Conservation (phyloP, 2,797 vertebrate species). For the Cossypha polioptera region DNA sequence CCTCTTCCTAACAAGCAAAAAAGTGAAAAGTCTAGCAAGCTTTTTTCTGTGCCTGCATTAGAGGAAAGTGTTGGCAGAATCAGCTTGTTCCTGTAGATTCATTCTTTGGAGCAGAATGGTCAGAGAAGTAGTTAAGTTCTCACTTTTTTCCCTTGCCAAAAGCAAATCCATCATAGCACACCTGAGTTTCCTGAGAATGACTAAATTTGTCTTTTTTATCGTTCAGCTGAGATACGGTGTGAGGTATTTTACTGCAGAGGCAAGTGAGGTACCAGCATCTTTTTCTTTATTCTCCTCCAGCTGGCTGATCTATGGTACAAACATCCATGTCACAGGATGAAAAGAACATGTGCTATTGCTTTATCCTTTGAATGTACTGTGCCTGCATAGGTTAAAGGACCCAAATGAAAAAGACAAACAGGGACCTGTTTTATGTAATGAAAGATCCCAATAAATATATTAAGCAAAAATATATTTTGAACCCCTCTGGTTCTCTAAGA, state of each 20-base stretch:
- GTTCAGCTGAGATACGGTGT: not conserved
- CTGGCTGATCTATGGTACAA: constrained; percentile 9
- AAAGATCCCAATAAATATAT: constrained; percentile 6
- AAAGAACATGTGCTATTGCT: constrained; percentile 25
- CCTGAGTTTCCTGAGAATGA: constrained; percentile 11
- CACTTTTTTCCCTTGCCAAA: not conserved
- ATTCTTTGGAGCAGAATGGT: not conserved
- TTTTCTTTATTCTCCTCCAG: constrained; percentile 45
- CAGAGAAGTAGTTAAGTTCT: constrained; percentile 33
- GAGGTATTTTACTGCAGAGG: not conserved
- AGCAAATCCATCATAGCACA: not conserved
- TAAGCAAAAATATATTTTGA: constrained; percentile 6
- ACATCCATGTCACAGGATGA: not conserved
- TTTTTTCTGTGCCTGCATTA: not conserved
- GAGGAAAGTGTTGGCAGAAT: not conserved
- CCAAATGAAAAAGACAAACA: not conserved
- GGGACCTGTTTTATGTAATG: not conserved
- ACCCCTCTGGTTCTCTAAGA: not conserved
- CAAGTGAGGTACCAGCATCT: not conserved
- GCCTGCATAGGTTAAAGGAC: constrained; percentile 21
- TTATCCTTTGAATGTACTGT: not conserved
- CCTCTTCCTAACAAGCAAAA: not conserved
- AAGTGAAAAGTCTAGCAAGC: not conserved
- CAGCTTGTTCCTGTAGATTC: not conserved
- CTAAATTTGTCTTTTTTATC: constrained; percentile 25